Conservation (phyloP, 2,797 vertebrate genomes). For the Chloroceryle inda region DNA sequence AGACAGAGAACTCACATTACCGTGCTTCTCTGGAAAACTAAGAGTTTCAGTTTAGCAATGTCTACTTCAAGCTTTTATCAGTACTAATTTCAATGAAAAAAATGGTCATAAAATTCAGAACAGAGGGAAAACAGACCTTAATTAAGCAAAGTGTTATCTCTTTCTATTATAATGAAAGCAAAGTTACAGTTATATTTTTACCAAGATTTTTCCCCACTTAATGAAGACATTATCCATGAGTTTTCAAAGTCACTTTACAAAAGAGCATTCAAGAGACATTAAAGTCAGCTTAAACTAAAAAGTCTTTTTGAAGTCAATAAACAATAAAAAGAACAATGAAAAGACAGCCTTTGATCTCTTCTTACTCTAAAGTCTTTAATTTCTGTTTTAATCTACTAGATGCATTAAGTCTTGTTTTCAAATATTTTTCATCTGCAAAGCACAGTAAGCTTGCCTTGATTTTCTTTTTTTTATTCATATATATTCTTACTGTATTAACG, state of each 20-base stretch:
- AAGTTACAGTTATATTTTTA: slow-evolving; percentile 81
- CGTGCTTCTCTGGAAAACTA: not conserved
- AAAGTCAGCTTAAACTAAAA: slow-evolving; percentile 86
- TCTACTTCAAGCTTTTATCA: slow-evolving; percentile 75
- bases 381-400: slow-evolving; percentile 85
- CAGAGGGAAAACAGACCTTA: slow-evolving; percentile 80
- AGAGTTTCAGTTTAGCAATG: slow-evolving; percentile 51
- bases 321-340: slow-evolving; percentile 88
- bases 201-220: slow-evolving; percentile 82
- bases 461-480: slow-evolving; percentile 56
- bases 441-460: slow-evolving; percentile 64
- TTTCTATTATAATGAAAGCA: slow-evolving; percentile 82
- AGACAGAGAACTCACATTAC: slow-evolving; percentile 13
- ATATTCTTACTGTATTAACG: slow-evolving; percentile 56
- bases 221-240: slow-evolving; percentile 85
- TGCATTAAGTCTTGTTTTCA: slow-evolving; percentile 78
- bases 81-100: slow-evolving; percentile 75
- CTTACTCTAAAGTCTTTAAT: slow-evolving; percentile 84
- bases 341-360: slow-evolving; percentile 83
- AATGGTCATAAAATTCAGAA: slow-evolving; percentile 75
- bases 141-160: slow-evolving; percentile 83
- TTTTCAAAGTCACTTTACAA: slow-evolving; percentile 88
- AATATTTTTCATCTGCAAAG: slow-evolving; percentile 78
- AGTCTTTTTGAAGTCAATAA: slow-evolving; percentile 89
- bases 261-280: slow-evolving; percentile 86